These are phyloP conservation scores for Rhabdornis inornatus DNA, from an alignment of 2,113 vertebrate genomes.

Conservation along the genomic window DNA sequence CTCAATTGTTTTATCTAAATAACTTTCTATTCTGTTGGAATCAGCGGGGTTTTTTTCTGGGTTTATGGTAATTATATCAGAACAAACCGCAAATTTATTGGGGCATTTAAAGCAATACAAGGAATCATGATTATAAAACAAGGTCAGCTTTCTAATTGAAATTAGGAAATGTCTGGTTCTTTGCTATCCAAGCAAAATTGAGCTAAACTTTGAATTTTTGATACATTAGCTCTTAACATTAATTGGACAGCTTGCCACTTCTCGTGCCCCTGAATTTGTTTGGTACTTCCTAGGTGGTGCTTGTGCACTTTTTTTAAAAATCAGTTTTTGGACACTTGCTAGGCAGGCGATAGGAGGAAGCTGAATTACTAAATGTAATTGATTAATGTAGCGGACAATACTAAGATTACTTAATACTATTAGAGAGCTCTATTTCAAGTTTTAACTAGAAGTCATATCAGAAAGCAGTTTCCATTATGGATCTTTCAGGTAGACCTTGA, in stretches of 20 bases:
- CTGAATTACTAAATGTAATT: background rate
- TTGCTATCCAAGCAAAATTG: background rate
- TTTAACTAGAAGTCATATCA: background rate
- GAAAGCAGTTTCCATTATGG: background rate
- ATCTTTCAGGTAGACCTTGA: background rate
- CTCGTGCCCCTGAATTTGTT: background rate
- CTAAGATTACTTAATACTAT: background rate
- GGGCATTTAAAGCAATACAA: background rate
- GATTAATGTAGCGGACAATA: background rate
- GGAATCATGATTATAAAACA: background rate
- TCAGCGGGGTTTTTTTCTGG: background rate
- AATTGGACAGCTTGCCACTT: background rate
- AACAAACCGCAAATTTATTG: background rate
- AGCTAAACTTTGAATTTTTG: background rate
- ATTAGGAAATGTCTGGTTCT: background rate
- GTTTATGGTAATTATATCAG: background rate
- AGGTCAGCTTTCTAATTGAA: conserved; percentile 2
- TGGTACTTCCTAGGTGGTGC: background rate
- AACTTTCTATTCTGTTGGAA: background rate
- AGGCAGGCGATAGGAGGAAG: background rate
- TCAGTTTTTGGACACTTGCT: background rate
- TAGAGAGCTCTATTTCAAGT: background rate
- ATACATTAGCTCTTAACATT: background rate
- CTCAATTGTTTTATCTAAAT: background rate
- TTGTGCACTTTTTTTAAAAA: background rate